A percentile compares a stretch with the other conserved stretches of the same genome.
These are phyloP conservation scores for Halcyon smyrnensis DNA, from an alignment of 2,797 vertebrate genomes.

Conservation along the genomic window DNA sequence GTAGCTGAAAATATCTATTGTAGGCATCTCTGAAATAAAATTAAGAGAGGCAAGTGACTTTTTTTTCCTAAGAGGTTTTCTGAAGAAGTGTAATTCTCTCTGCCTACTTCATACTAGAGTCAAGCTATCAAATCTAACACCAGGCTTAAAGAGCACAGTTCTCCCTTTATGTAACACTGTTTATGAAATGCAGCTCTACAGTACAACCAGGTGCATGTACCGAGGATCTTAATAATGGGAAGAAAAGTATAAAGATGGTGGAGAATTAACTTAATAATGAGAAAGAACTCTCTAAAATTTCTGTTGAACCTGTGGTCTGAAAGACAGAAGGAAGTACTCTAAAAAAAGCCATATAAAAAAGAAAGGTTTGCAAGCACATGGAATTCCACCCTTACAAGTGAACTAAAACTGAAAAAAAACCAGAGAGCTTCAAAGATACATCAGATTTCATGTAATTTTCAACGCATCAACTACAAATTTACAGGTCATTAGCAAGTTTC, in stretches of 20 bases:
- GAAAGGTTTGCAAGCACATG: neutral
- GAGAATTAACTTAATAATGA: neutral
- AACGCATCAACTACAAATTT: neutral
- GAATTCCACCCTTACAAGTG: neutral
- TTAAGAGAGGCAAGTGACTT: accelerated
- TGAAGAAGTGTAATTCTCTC: neutral
- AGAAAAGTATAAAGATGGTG: neutral
- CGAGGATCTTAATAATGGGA: neutral
- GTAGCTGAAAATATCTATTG: neutral
- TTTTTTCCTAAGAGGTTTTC: neutral
- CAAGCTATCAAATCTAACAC: neutral
- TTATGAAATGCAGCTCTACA: neutral
- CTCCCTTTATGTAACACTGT: accelerated
- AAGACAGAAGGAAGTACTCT: neutral
- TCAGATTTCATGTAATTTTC: neutral
- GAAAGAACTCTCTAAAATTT: neutral
- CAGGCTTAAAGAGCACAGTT: neutral
- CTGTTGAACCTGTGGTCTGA: neutral
- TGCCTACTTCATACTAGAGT: neutral
- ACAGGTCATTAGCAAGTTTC: neutral
- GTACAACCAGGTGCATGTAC: neutral
- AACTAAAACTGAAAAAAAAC: neutral
- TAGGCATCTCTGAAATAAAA: neutral
- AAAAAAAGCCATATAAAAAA: neutral
- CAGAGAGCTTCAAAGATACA: neutral